Evolutionary conservation across 2,113 vertebrate genomes (phyloP).

Genomic region (Python bivittatus): DNA sequence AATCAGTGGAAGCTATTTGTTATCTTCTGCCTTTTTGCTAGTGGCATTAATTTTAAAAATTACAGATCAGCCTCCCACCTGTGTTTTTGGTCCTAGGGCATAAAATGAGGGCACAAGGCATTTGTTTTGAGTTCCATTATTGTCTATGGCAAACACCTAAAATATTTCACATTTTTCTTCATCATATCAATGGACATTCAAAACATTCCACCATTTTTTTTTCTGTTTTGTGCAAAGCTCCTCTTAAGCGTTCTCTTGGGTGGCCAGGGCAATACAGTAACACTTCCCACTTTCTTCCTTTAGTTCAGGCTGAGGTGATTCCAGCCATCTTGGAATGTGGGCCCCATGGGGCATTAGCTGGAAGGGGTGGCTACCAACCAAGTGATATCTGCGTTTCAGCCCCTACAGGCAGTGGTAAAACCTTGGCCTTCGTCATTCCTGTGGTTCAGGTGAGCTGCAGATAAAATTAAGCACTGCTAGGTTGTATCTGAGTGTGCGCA

Average conservation of each 20-base stretch:
- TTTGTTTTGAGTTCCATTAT: background rate
- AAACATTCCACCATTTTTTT: background rate
- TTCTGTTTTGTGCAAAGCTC: background rate
- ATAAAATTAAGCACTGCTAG: fast-evolving
- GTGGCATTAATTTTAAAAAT: no score
- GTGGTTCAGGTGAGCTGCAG: conserved; percentile 83
- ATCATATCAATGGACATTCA: background rate
- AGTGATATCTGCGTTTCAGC: conserved; percentile 92
- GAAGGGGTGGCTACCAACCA: conserved; percentile 84
- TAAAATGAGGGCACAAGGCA: no score
- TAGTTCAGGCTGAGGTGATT: conserved; percentile 92
- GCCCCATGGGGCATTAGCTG: conserved; percentile 77
- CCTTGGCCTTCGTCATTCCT: conserved; percentile 89
- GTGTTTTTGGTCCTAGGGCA: no score
- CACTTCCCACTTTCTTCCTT: background rate
- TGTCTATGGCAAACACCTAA: background rate
- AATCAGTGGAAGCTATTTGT: no score
- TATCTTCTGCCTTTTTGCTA: no score
- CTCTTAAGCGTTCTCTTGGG: background rate
- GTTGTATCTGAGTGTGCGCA: background rate
- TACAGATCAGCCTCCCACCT: no score
- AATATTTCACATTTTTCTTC: no score
- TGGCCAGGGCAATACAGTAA: no score
- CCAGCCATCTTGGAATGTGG: conserved; percentile 84
- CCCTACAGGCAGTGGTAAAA: conserved; percentile 96